Base-by-base conservation (phyloP, 1,140 invertebrate species). In the Marisa cornuarietis region DNA sequence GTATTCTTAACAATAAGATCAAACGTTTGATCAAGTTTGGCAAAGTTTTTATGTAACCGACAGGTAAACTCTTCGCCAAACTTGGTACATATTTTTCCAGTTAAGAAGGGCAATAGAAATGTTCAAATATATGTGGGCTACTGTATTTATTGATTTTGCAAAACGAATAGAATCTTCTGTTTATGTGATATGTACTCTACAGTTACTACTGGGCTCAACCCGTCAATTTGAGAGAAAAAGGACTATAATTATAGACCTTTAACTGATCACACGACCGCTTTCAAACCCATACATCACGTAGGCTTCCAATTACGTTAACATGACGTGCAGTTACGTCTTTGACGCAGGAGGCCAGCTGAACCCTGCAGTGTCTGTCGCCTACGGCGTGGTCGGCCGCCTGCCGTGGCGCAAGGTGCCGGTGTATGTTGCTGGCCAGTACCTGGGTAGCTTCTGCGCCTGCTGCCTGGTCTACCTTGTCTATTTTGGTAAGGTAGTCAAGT, bases 391-490 rank as follows among this genome's bases (percentile, higher is more conserved):
- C 24, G 91, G 92, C 7, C 89, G 90, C 79, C 85, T 92, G 18
- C 80, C 87, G 10, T 92, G 91, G 88, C 82, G 84, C 24, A 91
- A 92, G 83, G 88, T 93, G 14, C 88, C 92, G 61, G 82, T 91
- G 13, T 94, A 93, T 85, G 85, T 89, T 65, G 20, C 91, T 9
- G 93, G 89, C 10, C 93, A 94, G 84, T 92, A 92, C 81, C 54
- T 93, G 0, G 94, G 93, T n/a, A 90, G 90, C 0, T 93, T 94
- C 85, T 58, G 91, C 1, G 93, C 91, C 11, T 89, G 93, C 0
- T 88, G 90, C n/a, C 52, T 91, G n/a, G 87, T 92, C 52, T 93
- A 90, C 83, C 85, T 89, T 4, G 91, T 93, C 16, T 93, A 93
- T 85, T 89, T 83, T 71, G 92, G 92, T 93, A 87, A 84, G 87